Evolutionary conservation across 2,888 invertebrate species (phyloP), one percentile per base, ranked within the genome.

Genomic region (Hermaeophaga mercurialis): DNA sequence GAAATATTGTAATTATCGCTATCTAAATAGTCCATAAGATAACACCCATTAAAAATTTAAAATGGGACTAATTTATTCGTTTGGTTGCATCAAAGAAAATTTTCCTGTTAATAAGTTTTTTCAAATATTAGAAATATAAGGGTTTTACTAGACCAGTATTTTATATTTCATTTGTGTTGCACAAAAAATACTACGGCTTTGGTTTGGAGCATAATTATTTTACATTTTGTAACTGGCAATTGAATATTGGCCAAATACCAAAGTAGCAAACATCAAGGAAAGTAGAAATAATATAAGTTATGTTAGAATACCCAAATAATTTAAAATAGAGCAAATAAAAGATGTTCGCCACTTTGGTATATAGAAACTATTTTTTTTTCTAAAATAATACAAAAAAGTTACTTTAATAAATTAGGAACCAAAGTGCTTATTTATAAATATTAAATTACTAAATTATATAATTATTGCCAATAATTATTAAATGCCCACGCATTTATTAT

Each of bases 361-460:
- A 63, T 62, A 62, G 66, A 70, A 66, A 66, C 63, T 65, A 65
- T 65, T 69, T 66, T 67, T 12, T 39, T 43, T 43, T 70, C 69
- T 73, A 72, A 73, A 73, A 73, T 66, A 68, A 73, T 72, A 73
- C 69, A 73, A 71, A 72, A 73, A 70, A 73, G 70, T 67, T 71
- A 71, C 70, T 67, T 72, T 63, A 68, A 74, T 75, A 75, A 75
- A 75, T 75, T 76, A 76, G 76, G 77, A 76, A 77, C 77, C 76
- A 75, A 75, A 75, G 76, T 76, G 76, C 75, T 76, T 76, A n/a
- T n/a, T n/a, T n/a, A 75, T 73, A 74, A 73, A 73, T 73, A 71
- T 69, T 68, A 70, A 71, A 70, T 75, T 72, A 74, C 73, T 73
- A 70, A 73, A 71, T 72, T 65, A 64, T 61, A 62, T 57, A 57